Conservation (phyloP, 2,113 vertebrate genomes). For the Camelus dromedarius region DNA sequence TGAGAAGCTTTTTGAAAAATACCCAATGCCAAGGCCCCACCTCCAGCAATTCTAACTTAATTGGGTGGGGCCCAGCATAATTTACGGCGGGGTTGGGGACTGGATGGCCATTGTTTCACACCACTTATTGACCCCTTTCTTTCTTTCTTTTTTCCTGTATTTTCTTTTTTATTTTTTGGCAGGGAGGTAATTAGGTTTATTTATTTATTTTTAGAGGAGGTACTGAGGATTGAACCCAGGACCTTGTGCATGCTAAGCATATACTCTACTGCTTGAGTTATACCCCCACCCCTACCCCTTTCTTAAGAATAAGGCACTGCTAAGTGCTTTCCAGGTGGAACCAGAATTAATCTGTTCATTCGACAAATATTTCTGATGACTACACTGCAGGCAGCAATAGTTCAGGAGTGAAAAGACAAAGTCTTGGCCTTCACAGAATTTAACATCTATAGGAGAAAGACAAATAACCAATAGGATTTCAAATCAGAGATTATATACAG, state of each 20-base stretch:
- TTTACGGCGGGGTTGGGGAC: not conserved
- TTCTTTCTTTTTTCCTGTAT: too few species aligned
- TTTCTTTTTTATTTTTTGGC: too few species aligned
- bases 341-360: not conserved
- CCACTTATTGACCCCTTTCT: not conserved
- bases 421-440: not conserved
- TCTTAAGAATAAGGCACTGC: not conserved
- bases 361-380: constrained; percentile 26
- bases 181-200: too few species aligned
- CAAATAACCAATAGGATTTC: constrained; percentile 20
- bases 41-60: not conserved
- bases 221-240: too few species aligned
- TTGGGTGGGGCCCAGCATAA: not conserved
- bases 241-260: too few species aligned
- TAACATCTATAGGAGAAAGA: not conserved
- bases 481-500: not conserved
- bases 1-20: constrained; percentile 6
- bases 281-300: not conserved
- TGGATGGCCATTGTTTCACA: not conserved
- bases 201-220: too few species aligned
- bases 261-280: too few species aligned
- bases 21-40: not conserved
- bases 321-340: constrained; percentile 43
- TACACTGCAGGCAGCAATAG: not conserved
- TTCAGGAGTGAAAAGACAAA: constrained; percentile 13